These are phyloP conservation scores for Cephus rjabovi DNA, from an alignment of 2,888 invertebrate genomes.

Conservation along the genomic window DNA sequence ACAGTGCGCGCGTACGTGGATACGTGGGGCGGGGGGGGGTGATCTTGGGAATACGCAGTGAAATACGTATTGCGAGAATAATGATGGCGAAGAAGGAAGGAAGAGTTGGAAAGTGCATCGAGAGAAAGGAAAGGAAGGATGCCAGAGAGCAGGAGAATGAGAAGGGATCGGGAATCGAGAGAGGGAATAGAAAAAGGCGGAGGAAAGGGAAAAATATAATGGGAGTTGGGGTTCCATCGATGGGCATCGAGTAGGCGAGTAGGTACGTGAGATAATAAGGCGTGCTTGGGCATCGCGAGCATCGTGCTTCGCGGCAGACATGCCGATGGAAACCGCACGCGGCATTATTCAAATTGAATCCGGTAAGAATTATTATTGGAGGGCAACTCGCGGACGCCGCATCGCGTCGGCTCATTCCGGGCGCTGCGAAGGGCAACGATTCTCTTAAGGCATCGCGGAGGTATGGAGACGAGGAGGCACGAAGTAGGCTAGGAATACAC, in stretches of 20 bases:
- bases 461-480: constrained; percentile 29
- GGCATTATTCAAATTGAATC: constrained; percentile 66
- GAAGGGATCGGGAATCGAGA: constrained; percentile 37
- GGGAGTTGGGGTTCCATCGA: constrained; percentile 44
- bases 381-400: constrained; percentile 42
- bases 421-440: constrained; percentile 36
- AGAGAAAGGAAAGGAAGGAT: constrained; percentile 11
- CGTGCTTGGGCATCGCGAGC: constrained; percentile 47
- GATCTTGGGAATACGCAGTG: constrained; percentile 39
- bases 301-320: constrained; percentile 26
- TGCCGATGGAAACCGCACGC: constrained; percentile 64
- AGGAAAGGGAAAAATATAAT: constrained; percentile 22
- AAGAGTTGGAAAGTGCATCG: constrained; percentile 15
- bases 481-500: constrained; percentile 2
- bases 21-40: not conserved
- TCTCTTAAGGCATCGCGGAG: constrained; percentile 27
- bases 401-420: constrained; percentile 42
- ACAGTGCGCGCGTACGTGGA: no score
- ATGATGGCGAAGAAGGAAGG: constrained; percentile 23
- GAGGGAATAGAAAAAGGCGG: constrained; percentile 9
- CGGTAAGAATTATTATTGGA: constrained; percentile 64
- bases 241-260: constrained; percentile 60
- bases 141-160: constrained; percentile 29
- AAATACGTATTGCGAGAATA: constrained; percentile 32
- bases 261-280: constrained; percentile 65